Base-by-base conservation (phyloP, 2,888 invertebrate species). In the Meliscaeva auricollis region DNA sequence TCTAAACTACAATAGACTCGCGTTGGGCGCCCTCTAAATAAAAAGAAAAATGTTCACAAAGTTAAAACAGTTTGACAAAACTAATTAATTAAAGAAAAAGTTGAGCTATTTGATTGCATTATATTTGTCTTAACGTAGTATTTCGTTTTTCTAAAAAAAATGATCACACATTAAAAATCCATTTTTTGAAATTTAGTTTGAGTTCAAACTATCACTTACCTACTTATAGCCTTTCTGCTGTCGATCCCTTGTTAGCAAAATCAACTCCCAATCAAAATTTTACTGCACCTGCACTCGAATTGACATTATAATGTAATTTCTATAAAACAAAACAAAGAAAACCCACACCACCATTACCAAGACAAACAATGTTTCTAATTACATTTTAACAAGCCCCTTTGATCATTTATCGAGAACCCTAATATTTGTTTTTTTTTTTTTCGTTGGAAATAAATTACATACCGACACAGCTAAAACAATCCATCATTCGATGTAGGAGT, bases 401-500 rank as follows among this genome's bases (percentile, higher is more conserved):
- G 66, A 32, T 58, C 50, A 35, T n/a, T 8, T 35, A 4, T 26
- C 3, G 11, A 7, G 9, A 17, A 35, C 15, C 54, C 54, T 50
- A 22, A 60, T 68, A 56, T 62, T 50, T 66, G 70, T 72, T 30
- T 60, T 54, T 32, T 3, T 60, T 41, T 26, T 8, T 20, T 48
- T 30, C 38, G 13, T 11, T 48, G 13, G 26, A 72, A 69, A 22
- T 66, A 60, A 60, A 69, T 69, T 56, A 56, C 78, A 54, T 54
- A 56, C 50, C 50, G 74, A 54, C 60, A 56, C 20, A 50, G 69
- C 46, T 72, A 30, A 30, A 58, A 62, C 69, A 68, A 80, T 76
- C 50, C 76, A 81, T 85, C 81, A 85, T 73, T 48, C 73, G 68
- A 38, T 58, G 85, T 77, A 85, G 85, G 85, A 77, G 85, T 85